Percentiles rank a stretch among this genome's conserved stretches.
phyloP scores from a whole-genome alignment of 2,113 vertebrate genomes.

The Xenopus borealis region DNA sequence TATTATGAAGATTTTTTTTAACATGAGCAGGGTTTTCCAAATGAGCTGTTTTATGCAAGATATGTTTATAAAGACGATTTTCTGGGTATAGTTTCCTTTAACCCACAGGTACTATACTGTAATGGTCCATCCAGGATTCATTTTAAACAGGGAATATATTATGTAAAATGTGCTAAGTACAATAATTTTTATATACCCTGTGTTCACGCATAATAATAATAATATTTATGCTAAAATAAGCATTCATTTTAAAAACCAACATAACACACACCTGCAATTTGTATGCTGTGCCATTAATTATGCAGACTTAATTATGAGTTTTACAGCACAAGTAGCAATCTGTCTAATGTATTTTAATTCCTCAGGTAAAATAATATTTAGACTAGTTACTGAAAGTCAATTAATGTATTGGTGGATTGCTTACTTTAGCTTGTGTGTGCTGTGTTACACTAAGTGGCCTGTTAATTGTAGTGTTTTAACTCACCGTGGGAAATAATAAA shows the following conservation, averaged over 20 bases:
- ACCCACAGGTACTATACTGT: too few species aligned
- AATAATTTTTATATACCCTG: too few species aligned
- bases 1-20: too few species aligned
- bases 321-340: constrained; percentile 29
- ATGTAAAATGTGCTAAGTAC: too few species aligned
- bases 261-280: constrained; percentile 34
- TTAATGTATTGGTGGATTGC: constrained; percentile 30
- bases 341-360: constrained; percentile 17
- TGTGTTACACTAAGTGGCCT: constrained; percentile 9
- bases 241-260: background rate
- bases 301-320: constrained; percentile 31
- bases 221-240: background rate
- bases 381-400: constrained; percentile 12
- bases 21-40: too few species aligned
- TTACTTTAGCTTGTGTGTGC: constrained; percentile 8
- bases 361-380: constrained; percentile 12
- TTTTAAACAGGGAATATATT: too few species aligned
- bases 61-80: too few species aligned
- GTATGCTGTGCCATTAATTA: constrained; percentile 24
- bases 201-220: constrained; percentile 7
- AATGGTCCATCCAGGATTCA: too few species aligned
- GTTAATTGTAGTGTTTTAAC: constrained; percentile 23
- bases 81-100: too few species aligned
- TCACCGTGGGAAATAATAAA: constrained; percentile 8
- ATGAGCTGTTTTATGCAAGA: too few species aligned